A percentile compares a stretch with the other conserved stretches of the same genome.
Conservation (phyloP, 2,113 vertebrate genomes). For the Thamnophis sirtalis region DNA sequence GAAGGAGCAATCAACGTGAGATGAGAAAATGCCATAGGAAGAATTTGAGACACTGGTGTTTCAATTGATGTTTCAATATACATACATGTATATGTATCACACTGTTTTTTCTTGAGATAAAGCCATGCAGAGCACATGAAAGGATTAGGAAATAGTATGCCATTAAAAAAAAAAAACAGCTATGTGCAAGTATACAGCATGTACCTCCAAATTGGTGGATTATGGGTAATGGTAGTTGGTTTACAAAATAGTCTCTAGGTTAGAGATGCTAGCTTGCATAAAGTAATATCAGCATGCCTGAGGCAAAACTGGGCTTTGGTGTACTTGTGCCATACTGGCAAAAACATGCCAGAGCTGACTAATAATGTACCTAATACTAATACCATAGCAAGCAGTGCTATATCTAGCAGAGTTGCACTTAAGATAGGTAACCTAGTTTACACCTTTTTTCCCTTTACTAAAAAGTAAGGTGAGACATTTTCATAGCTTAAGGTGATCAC, state of each 20-base stretch:
- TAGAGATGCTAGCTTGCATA: neutral
- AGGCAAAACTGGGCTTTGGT: neutral
- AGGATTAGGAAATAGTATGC: neutral
- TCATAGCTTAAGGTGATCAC: neutral
- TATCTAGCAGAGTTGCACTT: neutral
- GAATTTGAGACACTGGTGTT: conserved; percentile 46
- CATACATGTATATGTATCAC: neutral
- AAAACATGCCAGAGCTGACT: neutral
- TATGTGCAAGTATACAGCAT: neutral
- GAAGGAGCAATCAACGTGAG: conserved; percentile 48
- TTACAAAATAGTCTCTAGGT: neutral
- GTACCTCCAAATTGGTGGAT: neutral
- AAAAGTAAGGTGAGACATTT: neutral
- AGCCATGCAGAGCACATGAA: neutral
- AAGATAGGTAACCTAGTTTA: neutral
- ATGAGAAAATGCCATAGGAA: conserved; percentile 49
- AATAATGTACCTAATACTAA: neutral
- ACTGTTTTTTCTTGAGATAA: neutral
- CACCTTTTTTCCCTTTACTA: neutral
- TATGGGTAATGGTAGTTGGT: neutral
- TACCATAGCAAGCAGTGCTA: neutral
- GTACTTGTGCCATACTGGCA: neutral
- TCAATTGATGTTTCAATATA: neutral
- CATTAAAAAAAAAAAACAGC: neutral
- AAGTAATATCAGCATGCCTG: neutral